Base-by-base conservation (phyloP, 2,888 invertebrate genomes). In the Rotaria macrura region DNA sequence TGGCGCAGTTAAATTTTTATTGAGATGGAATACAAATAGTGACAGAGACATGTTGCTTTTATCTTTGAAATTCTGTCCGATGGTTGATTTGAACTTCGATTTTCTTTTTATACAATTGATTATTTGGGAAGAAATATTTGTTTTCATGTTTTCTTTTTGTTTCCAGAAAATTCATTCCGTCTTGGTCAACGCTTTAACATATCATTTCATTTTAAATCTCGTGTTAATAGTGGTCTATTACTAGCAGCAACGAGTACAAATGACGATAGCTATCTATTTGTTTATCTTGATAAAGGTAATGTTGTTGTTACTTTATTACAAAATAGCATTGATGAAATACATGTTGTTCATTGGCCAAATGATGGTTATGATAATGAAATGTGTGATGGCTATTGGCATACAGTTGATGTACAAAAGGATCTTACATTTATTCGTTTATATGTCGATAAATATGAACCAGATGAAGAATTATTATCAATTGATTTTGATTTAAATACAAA, bases 281-380 rank as follows among this genome's bases (percentile, higher is more conserved):
- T 79, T n/a, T 79, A 79, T 79, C 43, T 79, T 12, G 79, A 79
- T 43, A 79, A 79, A 79, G 79, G 79, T n/a, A 79, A 79, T n/a
- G 14, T 79, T n/a, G 79, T 79, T 43, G 79, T 79, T 10, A 65
- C 65, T 2, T 14, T 43, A 79, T 43, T 79, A 43, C 79, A 79
- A 79, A 79, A 79, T 43, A 79, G 43, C n/a, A n/a, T 79, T 25
- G 79, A 79, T 43, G 79, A 79, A 79, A 43, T 79, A 7, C 79
- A 79, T 79, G 43, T 79, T 40, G 79, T 79, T 43, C 79, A 79
- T 79, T 43, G 79, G 40, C 79, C 79, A 43, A 65, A 17, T 34
- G 43, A 43, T 43, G n/a, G 9, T 43, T n/a, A 43, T n/a, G 79
- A 79, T 43, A 43, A 79, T 79, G 79, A 79, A 79, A n/a, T 79